Base-by-base conservation (phyloP, 2,797 vertebrate genomes). In the Merluccius polli region DNA sequence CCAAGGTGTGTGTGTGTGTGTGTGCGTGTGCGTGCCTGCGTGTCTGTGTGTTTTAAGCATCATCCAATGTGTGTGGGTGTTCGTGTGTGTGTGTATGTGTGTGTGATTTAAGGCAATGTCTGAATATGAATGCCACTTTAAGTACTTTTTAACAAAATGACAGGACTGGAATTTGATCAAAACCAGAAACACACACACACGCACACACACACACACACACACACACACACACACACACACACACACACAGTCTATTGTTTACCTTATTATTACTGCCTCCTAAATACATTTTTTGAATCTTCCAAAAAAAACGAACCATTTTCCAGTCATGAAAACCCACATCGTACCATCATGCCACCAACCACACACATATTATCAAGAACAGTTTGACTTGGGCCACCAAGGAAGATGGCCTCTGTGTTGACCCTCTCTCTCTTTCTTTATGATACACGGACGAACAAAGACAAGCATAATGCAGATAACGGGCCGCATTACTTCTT, bases 401-500 rank as follows among this genome's bases (percentile, higher is more conserved):
- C 95, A 92, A 95, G 86, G 95, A 90, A 88, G 95, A 90, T 67
- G 81, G 33, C 90, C 86, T 85, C 89, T 82, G 80, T 89, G 81
- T 83, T 85, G 88, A 88, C 82, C 65, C 63, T 70, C 27, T 73
- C 36, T 74, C 76, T 38, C 75, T 71, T 31, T 71, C 72, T 78
- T 82, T 90, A 87, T 85, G 88, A 90, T 84, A 92, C 88, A 88
- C 77, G 70, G 36, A 78, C 78, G 76, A 77, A 87, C 87, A 91
- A 85, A 91, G 90, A 87, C 82, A 76, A 83, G 87, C 79, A 73
- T 91, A 92, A 90, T 87, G 80, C 91, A 86, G 92, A 92, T 93
- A 94, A 92, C 84, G 90, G 94, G 90, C 38, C 87, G n/a, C 92
- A 95, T 95, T 95, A 95, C 93, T 94, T 94, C 95, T 95, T 96